Conservation (phyloP, 2,113 vertebrate species). For the Tychaedon coryphoeus region DNA sequence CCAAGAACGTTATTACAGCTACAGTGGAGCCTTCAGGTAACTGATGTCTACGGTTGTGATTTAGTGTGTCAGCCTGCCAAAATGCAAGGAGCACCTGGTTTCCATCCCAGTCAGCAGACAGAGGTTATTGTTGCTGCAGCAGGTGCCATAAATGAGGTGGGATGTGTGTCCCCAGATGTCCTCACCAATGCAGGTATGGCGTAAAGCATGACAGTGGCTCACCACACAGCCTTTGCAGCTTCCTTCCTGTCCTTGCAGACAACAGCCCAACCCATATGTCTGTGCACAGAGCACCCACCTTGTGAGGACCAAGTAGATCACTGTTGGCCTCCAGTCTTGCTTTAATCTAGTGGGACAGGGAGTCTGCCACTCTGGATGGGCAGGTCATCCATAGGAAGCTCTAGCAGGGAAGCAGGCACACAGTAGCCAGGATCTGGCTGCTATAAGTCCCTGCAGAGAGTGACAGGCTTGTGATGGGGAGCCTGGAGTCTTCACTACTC, state of each 20-base stretch:
- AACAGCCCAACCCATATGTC: background rate
- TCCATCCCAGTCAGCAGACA: background rate
- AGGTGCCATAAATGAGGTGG: background rate
- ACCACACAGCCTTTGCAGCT: background rate
- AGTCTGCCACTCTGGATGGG: background rate
- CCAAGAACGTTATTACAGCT: conserved; percentile 85
- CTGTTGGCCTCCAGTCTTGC: background rate
- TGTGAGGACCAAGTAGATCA: background rate
- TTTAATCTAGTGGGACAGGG: background rate
- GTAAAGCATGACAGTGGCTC: background rate
- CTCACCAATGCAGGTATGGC: background rate
- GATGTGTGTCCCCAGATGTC: background rate
- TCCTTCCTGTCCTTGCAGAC: background rate
- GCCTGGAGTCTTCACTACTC: background rate
- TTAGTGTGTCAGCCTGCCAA: background rate
- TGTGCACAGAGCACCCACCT: background rate
- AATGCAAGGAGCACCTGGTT: background rate
- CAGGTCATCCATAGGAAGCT: background rate
- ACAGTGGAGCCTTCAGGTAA: conserved; percentile 91
- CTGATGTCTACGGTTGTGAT: fast-evolving
- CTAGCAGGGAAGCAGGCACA: background rate
- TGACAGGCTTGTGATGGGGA: fast-evolving
- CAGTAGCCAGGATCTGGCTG: background rate
- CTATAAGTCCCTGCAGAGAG: background rate
- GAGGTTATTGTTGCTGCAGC: background rate